Evolutionary conservation across 53 echinoderm and acorn worm genomes (phyloP), one percentile per base, ranked within the genome.

Genomic region (Apostichopus leukothele): DNA sequence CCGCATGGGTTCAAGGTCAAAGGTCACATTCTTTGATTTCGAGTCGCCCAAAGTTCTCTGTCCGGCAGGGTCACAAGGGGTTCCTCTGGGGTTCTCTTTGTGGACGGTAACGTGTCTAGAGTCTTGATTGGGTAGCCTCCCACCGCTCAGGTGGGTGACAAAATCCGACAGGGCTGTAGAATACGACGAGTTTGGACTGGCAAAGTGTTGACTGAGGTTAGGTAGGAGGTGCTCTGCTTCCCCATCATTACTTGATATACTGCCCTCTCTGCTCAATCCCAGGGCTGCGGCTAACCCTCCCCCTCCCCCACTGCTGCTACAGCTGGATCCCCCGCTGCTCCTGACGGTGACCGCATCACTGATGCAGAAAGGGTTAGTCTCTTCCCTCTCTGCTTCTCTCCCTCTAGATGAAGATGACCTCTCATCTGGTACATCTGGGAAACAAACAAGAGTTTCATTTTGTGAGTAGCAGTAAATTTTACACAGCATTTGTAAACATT

Each of bases 331-430:
- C 54, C 85, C 90, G 83, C 91, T 93, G 84, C 97, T 95, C 19
- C 92, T 92, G 86, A 97, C 92, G 20, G 97, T 95, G 75, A 95
- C 88, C 73, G 92, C 93, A 55, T 95, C 97, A 83, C 92, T 89
- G 51, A 90, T 86, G 67, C 95, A 96, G 84, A 96, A 96, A 5
- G 97, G 90, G 14, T 90, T 92, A 75, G 89, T 91, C 19, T 92
- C 94, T 9, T 76, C 88, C 7, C 91, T 88, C 25, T 89, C 92
- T 5, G 20, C 50, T 60, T 89, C 89, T 16, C 14, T 20, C 1
- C 60, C 84, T 88, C 75, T 50, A 6, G 25, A 61, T 25, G 66
- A 22, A 63, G 80, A 51, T n/a, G 54, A 80, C 14, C 53, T 52
- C 20, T 53, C 12, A 55, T 9, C 18, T 80, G 80, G 54, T 10